Conservation (phyloP, 2,113 vertebrate species). For the Bubo bubo region DNA sequence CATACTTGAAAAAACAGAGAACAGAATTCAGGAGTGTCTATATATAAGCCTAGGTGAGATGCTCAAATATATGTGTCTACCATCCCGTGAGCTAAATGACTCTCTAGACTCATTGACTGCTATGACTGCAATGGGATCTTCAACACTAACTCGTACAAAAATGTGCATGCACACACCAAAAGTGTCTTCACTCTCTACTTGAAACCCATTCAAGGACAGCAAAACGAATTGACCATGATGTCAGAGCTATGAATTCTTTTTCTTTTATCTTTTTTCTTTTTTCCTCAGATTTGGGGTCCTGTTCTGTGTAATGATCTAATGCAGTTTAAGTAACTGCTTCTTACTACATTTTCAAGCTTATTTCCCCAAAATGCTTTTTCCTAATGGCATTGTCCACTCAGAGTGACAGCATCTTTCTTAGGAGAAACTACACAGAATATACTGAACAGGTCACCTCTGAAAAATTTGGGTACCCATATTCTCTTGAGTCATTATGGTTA, state of each 20-base stretch:
- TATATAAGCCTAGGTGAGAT: neutral
- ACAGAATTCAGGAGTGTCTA: neutral
- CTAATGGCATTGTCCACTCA: neutral
- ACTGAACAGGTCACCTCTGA: neutral
- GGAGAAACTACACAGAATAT: neutral
- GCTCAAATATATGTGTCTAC: neutral
- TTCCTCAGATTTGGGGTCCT: neutral
- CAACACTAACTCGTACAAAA: neutral
- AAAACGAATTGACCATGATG: neutral
- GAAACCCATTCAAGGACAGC: neutral
- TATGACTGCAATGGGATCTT: neutral
- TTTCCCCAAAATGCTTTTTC: neutral
- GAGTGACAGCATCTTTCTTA: neutral
- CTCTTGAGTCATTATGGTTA: neutral
- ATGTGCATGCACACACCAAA: neutral
- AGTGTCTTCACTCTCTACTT: neutral
- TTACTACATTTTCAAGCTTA: neutral
- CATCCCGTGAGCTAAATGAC: neutral
- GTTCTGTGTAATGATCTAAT: neutral
- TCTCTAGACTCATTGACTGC: neutral
- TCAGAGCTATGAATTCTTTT: neutral
- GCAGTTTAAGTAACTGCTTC: neutral
- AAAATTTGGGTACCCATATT: neutral
- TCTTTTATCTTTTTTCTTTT: neutral
- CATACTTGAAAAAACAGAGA: neutral